Evolutionary conservation across 2,888 invertebrate species (phyloP).

Genomic region (Macaria notata): DNA sequence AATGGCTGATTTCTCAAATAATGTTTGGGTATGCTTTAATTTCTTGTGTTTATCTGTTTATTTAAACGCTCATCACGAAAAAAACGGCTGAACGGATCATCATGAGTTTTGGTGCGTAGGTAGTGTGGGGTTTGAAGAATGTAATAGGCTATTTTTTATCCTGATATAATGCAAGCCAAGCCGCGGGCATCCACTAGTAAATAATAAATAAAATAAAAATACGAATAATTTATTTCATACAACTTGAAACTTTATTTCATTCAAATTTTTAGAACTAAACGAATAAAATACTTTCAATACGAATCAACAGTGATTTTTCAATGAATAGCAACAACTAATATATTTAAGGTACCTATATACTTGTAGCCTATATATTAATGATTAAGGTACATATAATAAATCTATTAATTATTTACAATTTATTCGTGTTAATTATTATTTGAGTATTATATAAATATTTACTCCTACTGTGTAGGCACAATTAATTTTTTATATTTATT

Average conservation of each 20-base stretch:
- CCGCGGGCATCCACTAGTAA: too few relatives aligned
- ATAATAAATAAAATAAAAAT: neutral
- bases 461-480: slow-evolving; percentile 42
- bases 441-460: slow-evolving; percentile 54
- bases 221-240: slow-evolving; percentile 12
- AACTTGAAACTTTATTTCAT: slow-evolving; percentile 34
- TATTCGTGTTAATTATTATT: slow-evolving; percentile 40
- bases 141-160: too few relatives aligned
- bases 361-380: slow-evolving; percentile 19
- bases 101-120: too few relatives aligned
- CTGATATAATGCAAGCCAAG: too few relatives aligned
- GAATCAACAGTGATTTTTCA: slow-evolving; percentile 30
- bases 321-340: slow-evolving; percentile 18
- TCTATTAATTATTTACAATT: slow-evolving; percentile 61
- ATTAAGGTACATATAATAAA: slow-evolving; percentile 36
- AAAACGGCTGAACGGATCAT: too few relatives aligned
- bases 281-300: slow-evolving; percentile 35
- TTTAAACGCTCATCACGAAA: too few relatives aligned
- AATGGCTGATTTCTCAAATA: too few relatives aligned
- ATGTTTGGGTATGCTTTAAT: too few relatives aligned
- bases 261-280: slow-evolving; percentile 23
- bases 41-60: too few relatives aligned
- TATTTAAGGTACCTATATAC: slow-evolving; percentile 15
- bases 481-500: slow-evolving; percentile 22
- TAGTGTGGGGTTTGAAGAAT: too few relatives aligned